Conservation (phyloP, 2,888 invertebrate genomes). For the Patella depressa region DNA sequence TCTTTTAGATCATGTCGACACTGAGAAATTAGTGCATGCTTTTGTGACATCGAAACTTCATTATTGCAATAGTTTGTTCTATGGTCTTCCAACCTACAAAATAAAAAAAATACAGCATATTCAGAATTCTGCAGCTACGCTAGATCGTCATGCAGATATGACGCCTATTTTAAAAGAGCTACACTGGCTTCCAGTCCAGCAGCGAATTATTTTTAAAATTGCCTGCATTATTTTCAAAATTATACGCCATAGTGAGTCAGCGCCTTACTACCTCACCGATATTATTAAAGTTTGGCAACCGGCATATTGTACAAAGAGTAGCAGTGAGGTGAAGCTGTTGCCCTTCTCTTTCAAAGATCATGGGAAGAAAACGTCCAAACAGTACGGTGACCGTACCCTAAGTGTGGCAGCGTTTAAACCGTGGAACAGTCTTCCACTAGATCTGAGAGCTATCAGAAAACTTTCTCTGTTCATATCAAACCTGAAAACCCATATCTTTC, state of each 20-base stretch:
- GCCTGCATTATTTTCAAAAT: background rate
- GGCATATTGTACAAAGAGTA: background rate
- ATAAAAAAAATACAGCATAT: slow-evolving; percentile 7
- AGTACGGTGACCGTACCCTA: background rate
- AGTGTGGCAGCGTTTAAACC: background rate
- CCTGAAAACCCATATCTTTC: background rate
- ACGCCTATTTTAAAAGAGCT: slow-evolving; percentile 10
- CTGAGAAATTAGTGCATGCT: too few species aligned
- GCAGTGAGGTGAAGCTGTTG: background rate
- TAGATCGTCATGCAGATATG: background rate
- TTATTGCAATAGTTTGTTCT: too few species aligned
- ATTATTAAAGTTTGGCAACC: background rate
- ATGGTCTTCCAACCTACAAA: background rate
- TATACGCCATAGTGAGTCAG: background rate
- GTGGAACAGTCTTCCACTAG: slow-evolving; percentile 11
- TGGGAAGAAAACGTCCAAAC: slow-evolving; percentile 2
- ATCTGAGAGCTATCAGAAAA: background rate
- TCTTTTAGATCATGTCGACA: background rate
- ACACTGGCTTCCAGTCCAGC: slow-evolving; percentile 15
- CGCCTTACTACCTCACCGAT: slow-evolving; percentile 3
- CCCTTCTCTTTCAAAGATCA: background rate
- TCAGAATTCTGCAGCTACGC: slow-evolving; percentile 13
- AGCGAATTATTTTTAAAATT: slow-evolving; percentile 13
- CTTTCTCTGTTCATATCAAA: background rate
- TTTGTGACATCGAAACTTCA: too few species aligned